Evolutionary conservation across 2,113 vertebrate species (phyloP).

Genomic region (Phalacrocorax carbo): DNA sequence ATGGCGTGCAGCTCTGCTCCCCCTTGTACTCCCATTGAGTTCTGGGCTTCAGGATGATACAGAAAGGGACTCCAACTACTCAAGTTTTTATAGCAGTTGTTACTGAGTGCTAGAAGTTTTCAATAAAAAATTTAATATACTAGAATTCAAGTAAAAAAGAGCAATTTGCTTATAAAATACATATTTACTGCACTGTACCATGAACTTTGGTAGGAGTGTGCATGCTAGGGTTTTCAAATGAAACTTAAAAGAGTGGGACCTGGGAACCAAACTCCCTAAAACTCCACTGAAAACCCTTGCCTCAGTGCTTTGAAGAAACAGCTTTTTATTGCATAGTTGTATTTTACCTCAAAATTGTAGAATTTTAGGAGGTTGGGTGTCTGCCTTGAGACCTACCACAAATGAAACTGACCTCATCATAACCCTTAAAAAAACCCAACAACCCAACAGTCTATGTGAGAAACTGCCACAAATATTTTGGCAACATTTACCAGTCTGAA

Average conservation of each 20-base stretch:
- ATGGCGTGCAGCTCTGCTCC: not conserved
- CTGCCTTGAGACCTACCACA: slow-evolving; percentile 60
- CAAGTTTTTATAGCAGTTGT: not conserved
- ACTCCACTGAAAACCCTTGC: not conserved
- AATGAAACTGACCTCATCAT: slow-evolving; percentile 51
- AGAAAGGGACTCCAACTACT: not conserved
- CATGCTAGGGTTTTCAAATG: not conserved
- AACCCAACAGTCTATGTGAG: slow-evolving; percentile 39
- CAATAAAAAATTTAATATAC: slow-evolving; percentile 28
- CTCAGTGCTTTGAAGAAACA: slow-evolving; percentile 20
- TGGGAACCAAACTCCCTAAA: not conserved
- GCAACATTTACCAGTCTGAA: slow-evolving; percentile 21
- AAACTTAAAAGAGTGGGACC: not conserved
- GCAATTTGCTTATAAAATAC: slow-evolving; percentile 38
- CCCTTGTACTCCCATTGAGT: not conserved
- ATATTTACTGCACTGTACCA: not conserved
- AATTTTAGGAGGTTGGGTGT: slow-evolving; percentile 39
- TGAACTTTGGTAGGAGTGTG: not conserved
- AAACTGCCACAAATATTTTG: slow-evolving; percentile 66
- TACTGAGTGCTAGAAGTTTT: slow-evolving; percentile 9
- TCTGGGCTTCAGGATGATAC: not conserved
- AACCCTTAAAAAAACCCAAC: slow-evolving; percentile 45
- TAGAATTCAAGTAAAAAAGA: slow-evolving; percentile 18
- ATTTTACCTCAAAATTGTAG: slow-evolving; percentile 22
- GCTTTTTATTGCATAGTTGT: slow-evolving; percentile 17